Evolutionary conservation across 2,888 invertebrate species (phyloP).

Genomic region (Ptychoptera albimana): DNA sequence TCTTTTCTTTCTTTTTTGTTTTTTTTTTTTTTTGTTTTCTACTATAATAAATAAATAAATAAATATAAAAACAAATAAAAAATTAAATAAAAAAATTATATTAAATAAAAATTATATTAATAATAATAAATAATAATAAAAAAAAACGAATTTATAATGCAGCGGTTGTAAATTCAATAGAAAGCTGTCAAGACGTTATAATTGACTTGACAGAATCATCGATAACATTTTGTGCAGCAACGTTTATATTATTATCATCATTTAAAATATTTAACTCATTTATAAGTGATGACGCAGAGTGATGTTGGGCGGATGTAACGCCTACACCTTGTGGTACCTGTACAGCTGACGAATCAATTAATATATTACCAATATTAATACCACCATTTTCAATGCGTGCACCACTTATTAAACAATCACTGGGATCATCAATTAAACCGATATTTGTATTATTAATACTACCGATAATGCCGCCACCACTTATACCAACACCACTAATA

Average conservation of each 20-base stretch:
- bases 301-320: too few relatives aligned
- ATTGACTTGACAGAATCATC: constrained; percentile 39
- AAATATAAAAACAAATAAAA: too few relatives aligned
- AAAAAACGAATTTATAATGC: constrained; percentile 8
- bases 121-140: too few relatives aligned
- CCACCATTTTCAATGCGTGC: constrained; percentile 12
- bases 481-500: constrained; percentile 1
- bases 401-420: constrained; percentile 26
- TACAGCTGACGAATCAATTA: constrained; percentile 14
- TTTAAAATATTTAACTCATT: too few relatives aligned
- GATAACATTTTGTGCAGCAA: constrained; percentile 20
- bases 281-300: too few relatives aligned
- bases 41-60: too few relatives aligned
- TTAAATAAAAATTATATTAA: too few relatives aligned
- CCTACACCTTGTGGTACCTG: constrained; percentile 13
- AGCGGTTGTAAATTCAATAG: constrained; percentile 12
- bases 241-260: too few relatives aligned
- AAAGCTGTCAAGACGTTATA: constrained; percentile 31
- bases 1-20: too few relatives aligned
- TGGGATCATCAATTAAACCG: constrained; percentile 20
- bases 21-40: too few relatives aligned
- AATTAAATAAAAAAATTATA: too few relatives aligned
- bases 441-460: background rate
- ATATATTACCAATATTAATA: constrained; percentile 16
- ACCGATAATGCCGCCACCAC: background rate